phyloP scores from a whole-genome alignment of 2,888 invertebrate genomes.

The Alentia gelatinosa region DNA sequence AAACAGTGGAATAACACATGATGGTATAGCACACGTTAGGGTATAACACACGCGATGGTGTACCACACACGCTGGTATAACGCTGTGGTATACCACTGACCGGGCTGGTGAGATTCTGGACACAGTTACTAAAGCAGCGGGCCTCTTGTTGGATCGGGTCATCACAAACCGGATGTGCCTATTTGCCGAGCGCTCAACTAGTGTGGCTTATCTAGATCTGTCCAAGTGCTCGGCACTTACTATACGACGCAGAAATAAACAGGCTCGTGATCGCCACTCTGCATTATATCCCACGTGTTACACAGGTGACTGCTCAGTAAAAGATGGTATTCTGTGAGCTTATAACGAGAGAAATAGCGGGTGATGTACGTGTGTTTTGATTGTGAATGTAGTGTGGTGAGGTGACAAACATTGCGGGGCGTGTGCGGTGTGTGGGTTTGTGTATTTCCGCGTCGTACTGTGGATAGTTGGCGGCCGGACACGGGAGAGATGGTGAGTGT shows the following conservation, averaged over 20 bases:
- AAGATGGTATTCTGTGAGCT: too few relatives aligned
- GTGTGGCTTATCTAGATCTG: conserved; percentile 43
- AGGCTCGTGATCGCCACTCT: too few relatives aligned
- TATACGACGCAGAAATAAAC: not conserved
- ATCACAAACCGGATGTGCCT: conserved; percentile 42
- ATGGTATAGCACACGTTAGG: not conserved
- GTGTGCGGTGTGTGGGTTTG: not conserved
- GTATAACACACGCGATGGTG: not conserved
- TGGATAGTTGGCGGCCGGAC: conserved; percentile 8
- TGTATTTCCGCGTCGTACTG: not conserved
- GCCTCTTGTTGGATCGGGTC: conserved; percentile 24
- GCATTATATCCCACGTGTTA: too few relatives aligned
- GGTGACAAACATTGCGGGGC: too few relatives aligned
- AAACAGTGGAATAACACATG: not conserved
- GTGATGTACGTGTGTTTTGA: too few relatives aligned
- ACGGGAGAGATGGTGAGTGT: conserved; percentile 7
- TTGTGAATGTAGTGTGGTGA: too few relatives aligned
- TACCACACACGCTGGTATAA: not conserved
- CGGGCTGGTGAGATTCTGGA: not conserved
- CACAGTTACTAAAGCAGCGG: conserved; percentile 37
- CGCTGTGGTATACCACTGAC: not conserved
- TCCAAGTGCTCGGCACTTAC: conserved; percentile 28
- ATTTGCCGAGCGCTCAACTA: conserved; percentile 47
- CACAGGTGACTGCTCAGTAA: too few relatives aligned
- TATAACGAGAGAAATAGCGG: too few relatives aligned